These are phyloP conservation scores for Cnemophilus loriae DNA, from an alignment of 2,113 vertebrate species.

Conservation along the genomic window DNA sequence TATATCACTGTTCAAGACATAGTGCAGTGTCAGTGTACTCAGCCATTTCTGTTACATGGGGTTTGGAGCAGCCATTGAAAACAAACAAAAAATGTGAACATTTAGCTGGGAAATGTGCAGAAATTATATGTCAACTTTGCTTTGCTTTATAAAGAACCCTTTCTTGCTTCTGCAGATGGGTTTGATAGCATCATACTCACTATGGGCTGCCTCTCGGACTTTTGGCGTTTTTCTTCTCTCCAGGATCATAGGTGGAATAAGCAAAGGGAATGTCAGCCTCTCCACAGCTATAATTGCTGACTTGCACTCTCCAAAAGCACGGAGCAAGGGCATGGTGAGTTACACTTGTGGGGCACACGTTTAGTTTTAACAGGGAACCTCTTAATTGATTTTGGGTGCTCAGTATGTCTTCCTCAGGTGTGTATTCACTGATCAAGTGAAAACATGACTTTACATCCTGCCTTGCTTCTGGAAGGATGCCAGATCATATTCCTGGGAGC, in stretches of 20 bases:
- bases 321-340: conserved; percentile 91
- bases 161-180: conserved; percentile 76
- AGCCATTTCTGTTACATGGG: neutral
- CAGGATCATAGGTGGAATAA: conserved; percentile 87
- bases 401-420: neutral
- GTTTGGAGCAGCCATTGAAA: neutral
- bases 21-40: neutral
- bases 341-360: neutral
- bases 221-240: conserved; percentile 90
- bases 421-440: neutral
- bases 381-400: neutral
- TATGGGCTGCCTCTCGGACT: conserved; percentile 89
- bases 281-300: conserved; percentile 91
- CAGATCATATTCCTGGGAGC: neutral
- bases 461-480: neutral
- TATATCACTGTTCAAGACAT: neutral
- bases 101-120: neutral
- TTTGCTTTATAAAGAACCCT: neutral
- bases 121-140: neutral
- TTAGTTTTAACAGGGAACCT: neutral
- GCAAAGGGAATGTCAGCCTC: conserved; percentile 94
- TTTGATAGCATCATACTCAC: conserved; percentile 82
- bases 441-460: neutral
- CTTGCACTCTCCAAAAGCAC: conserved; percentile 79
- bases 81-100: neutral